Percentiles rank a stretch among this genome's conserved stretches.
These are phyloP conservation scores for Sphaerophoria rueppellii DNA, from an alignment of 2,888 invertebrate genomes.

Conservation along the genomic window DNA sequence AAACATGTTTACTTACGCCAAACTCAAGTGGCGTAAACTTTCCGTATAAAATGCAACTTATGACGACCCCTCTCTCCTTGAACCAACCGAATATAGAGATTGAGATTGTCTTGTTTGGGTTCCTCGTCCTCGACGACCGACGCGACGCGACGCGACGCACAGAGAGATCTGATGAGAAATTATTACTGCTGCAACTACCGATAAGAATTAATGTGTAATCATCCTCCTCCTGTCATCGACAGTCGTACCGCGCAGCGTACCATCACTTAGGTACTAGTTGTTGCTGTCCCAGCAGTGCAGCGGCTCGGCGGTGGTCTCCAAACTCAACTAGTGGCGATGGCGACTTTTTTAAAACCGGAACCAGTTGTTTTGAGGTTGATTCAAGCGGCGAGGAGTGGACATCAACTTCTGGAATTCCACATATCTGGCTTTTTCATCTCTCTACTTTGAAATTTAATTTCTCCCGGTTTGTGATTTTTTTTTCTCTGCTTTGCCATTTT, in stretches of 20 bases:
- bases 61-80: not conserved
- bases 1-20: conserved; percentile 72
- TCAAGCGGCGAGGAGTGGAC: conserved; percentile 36
- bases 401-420: conserved; percentile 71
- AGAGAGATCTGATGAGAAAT: conserved; percentile 70
- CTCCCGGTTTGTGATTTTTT: conserved; percentile 6
- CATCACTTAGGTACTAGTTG: not conserved
- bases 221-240: conserved; percentile 73
- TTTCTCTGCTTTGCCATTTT: conserved; percentile 43
- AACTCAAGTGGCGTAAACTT: conserved; percentile 71
- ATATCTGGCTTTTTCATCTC: conserved; percentile 51
- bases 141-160: conserved; percentile 6
- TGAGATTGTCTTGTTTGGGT: not conserved
- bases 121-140: not conserved
- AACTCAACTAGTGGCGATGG: conserved; percentile 16
- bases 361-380: conserved; percentile 30
- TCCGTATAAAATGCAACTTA: conserved; percentile 46
- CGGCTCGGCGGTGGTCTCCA: not conserved
- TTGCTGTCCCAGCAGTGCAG: conserved; percentile 5
- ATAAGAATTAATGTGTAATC: conserved; percentile 73
- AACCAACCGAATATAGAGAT: not conserved
- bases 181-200: conserved; percentile 71
- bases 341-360: conserved; percentile 38
- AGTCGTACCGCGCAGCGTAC: conserved; percentile 49
- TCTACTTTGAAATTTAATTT: conserved; percentile 40